Conservation (phyloP, 2,888 invertebrate genomes). For the Epirrhoe tristata region DNA sequence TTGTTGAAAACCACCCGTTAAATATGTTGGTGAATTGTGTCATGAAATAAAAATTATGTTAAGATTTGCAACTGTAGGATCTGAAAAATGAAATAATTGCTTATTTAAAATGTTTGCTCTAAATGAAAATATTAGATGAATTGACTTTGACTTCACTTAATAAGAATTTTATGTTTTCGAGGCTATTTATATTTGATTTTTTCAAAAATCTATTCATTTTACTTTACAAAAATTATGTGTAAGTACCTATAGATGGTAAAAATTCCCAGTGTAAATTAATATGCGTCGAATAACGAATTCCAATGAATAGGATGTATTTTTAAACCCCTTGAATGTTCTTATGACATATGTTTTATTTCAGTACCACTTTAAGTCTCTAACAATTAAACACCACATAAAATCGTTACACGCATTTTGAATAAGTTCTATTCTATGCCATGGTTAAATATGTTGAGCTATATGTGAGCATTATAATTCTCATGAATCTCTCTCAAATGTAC, state of each 20-base stretch:
- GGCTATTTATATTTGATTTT: conserved; percentile 1
- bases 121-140: not conserved
- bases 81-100: not conserved
- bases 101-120: not conserved
- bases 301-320: not conserved
- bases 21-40: not conserved
- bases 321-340: not conserved
- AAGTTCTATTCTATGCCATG: too few species aligned
- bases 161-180: not conserved
- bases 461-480: not conserved
- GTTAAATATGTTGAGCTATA: too few species aligned
- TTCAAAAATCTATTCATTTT: not conserved
- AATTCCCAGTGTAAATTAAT: not conserved
- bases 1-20: not conserved
- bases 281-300: not conserved
- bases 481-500: not conserved
- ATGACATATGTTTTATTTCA: not conserved
- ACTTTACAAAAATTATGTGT: not conserved
- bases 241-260: not conserved
- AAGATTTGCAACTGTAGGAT: not conserved
- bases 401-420: too few species aligned
- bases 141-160: not conserved
- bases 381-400: too few species aligned
- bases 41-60: not conserved
- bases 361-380: not conserved